Conservation (phyloP, 1,140 invertebrate genomes). For the Cydia strobilella region DNA sequence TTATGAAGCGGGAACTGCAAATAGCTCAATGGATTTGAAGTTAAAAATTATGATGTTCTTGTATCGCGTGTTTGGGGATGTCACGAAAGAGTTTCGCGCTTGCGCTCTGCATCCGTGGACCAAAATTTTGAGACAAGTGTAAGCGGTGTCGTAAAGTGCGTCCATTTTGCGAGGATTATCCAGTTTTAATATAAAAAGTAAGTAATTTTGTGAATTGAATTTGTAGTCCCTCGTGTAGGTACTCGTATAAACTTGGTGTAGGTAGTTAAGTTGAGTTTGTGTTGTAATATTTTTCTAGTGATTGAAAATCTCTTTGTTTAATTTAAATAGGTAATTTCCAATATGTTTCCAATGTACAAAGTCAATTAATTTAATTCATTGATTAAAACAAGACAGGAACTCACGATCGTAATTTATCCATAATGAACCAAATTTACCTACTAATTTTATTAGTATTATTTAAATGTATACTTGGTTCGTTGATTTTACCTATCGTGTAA, state of each 20-base stretch:
- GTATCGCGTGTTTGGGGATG: conserved; percentile 38
- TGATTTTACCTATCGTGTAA: too few species aligned
- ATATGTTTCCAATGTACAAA: background rate
- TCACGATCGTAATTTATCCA: too few species aligned
- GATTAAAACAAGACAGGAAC: too few species aligned
- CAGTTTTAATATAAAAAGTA: conserved; percentile 56
- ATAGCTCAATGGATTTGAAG: conserved; percentile 46
- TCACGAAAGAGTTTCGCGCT: conserved; percentile 52
- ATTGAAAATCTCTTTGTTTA: background rate
- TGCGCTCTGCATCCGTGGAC: conserved; percentile 68
- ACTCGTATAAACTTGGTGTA: background rate
- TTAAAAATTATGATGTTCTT: background rate
- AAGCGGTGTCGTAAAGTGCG: conserved; percentile 59
- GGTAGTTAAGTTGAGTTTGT: background rate
- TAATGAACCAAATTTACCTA: too few species aligned
- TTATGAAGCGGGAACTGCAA: background rate
- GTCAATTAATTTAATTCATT: background rate
- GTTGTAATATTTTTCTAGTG: background rate
- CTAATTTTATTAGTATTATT: too few species aligned
- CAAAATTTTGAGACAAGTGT: conserved; percentile 63
- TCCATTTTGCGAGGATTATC: conserved; percentile 59
- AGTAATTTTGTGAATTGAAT: conserved; percentile 42
- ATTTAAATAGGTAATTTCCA: background rate
- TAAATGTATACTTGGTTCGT: too few species aligned
- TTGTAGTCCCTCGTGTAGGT: background rate